Evolutionary conservation across 1,140 invertebrate genomes (phyloP).

Genomic region (Eufriesea mexicana): DNA sequence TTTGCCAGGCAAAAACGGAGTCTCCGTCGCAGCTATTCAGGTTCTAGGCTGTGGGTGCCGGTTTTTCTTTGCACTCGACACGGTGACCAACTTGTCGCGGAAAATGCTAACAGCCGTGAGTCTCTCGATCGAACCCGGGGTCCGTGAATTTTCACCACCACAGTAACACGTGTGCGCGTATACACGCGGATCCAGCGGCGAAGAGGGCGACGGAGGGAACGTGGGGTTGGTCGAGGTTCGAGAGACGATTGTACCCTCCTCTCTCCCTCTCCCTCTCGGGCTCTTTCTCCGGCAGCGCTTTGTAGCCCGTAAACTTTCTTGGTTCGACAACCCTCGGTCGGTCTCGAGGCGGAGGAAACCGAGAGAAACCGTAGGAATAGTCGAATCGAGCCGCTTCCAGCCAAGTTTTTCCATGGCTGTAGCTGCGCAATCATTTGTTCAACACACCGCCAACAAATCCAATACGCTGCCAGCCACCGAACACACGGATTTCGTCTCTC

Average conservation of each 20-base stretch:
- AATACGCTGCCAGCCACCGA: constrained; percentile 68
- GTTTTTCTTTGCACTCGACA: constrained; percentile 17
- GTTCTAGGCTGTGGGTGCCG: not conserved
- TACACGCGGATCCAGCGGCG: constrained; percentile 19
- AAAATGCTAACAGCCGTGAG: constrained; percentile 46
- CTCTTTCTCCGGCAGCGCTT: constrained; percentile 66
- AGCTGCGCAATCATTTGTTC: constrained; percentile 80
- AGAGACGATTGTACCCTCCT: constrained; percentile 55
- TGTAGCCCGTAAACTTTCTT: constrained; percentile 76
- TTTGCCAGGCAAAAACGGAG: not conserved
- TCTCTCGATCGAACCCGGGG: constrained; percentile 34
- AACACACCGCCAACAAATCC: constrained; percentile 81
- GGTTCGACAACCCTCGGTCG: constrained; percentile 75
- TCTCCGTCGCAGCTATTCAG: not conserved
- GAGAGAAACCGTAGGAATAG: constrained; percentile 55
- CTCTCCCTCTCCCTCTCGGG: constrained; percentile 13
- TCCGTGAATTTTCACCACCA: constrained; percentile 31
- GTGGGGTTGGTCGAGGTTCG: constrained; percentile 23
- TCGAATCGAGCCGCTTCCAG: constrained; percentile 67
- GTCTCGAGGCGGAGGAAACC: constrained; percentile 48
- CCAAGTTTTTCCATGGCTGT: constrained; percentile 77
- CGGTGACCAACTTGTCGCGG: constrained; percentile 48
- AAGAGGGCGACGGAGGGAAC: not conserved
- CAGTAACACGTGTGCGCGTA: constrained; percentile 19
- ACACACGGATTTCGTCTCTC: constrained; percentile 53